Conservation (phyloP, 2,113 vertebrate species). For the Chrysochloris asiatica region DNA sequence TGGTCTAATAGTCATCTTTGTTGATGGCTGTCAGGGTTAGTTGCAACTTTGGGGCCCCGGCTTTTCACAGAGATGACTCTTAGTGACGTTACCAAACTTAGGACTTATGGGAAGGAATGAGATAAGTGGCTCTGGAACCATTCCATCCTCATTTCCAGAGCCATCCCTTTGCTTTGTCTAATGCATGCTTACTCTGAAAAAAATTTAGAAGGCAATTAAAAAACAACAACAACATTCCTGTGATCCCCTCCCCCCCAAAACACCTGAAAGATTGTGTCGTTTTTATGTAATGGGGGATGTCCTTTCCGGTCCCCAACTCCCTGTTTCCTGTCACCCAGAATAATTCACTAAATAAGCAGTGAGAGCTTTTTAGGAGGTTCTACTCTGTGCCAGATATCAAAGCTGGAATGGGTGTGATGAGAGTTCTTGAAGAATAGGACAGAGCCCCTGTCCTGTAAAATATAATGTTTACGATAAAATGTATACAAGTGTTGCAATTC, state of each 20-base stretch:
- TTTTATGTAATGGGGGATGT: background rate
- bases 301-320: background rate
- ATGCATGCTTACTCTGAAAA: slow-evolving; percentile 6
- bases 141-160: background rate
- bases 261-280: background rate
- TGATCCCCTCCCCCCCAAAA: slow-evolving; percentile 16
- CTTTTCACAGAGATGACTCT: slow-evolving; percentile 23
- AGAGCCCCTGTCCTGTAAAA: background rate
- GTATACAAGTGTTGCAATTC: background rate
- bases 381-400: background rate
- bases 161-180: background rate
- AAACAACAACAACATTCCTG: background rate
- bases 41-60: background rate
- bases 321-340: background rate
- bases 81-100: background rate
- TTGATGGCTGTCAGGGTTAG: background rate
- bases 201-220: background rate
- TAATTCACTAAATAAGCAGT: slow-evolving; percentile 1
- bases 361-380: background rate
- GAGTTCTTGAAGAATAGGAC: background rate
- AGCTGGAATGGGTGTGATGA: background rate
- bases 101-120: background rate
- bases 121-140: background rate
- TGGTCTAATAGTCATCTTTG: background rate
- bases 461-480: background rate